Percentiles rank a stretch among this genome's conserved stretches.
These are phyloP conservation scores for Bolinopsis microptera DNA, from an alignment of 37 sponge, comb jelly and placozoan genomes.

Conservation along the genomic window DNA sequence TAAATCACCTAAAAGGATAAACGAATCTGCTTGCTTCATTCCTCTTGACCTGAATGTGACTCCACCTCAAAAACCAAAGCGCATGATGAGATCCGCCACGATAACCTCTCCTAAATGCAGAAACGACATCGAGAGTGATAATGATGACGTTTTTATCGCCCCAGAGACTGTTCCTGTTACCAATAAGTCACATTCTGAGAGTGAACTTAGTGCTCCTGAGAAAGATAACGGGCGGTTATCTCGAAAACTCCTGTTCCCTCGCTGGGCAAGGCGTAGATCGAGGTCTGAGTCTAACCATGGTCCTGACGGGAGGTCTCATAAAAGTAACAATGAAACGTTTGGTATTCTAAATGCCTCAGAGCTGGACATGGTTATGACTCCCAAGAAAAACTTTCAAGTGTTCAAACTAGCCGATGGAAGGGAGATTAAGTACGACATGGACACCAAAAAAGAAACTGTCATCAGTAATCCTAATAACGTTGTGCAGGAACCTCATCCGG, in stretches of 20 bases:
- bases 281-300: neutral
- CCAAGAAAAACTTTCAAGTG: conserved; percentile 19
- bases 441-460: conserved; percentile 8
- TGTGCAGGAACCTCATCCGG: neutral
- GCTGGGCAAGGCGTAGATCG: neutral
- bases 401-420: conserved; percentile 51
- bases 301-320: neutral
- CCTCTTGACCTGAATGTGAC: neutral
- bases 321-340: neutral
- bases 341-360: conserved; percentile 30
- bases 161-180: neutral
- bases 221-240: neutral
- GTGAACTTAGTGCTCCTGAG: neutral
- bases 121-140: neutral
- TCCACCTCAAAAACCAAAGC: neutral
- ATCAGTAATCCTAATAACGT: conserved; percentile 36
- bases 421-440: conserved; percentile 52
- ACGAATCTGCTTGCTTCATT: neutral
- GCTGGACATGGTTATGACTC: conserved; percentile 33
- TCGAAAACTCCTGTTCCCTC: neutral
- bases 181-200: conserved; percentile 7
- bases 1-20: neutral
- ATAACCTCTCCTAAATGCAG: neutral
- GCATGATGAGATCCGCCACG: neutral
- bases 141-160: neutral